Conservation (phyloP, 2,113 vertebrate species). For the Acinonyx jubatus region DNA sequence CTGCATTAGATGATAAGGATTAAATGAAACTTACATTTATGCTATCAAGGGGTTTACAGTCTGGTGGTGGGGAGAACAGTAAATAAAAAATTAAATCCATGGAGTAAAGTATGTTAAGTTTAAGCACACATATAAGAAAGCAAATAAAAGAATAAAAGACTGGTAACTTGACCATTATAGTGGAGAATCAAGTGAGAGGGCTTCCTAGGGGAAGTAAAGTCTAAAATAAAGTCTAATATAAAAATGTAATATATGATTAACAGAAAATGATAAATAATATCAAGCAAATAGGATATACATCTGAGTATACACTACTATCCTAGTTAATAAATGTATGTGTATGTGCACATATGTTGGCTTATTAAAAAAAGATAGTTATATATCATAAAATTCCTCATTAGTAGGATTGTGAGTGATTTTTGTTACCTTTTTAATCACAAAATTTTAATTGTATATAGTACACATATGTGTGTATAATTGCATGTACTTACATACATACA, state of each 20-base stretch:
- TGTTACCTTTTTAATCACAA: neutral
- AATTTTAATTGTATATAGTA: neutral
- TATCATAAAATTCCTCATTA: neutral
- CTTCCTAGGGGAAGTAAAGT: neutral
- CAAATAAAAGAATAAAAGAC: constrained; percentile 20
- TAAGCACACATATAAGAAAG: neutral
- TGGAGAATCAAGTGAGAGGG: neutral
- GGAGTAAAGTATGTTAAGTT: neutral
- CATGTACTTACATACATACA: neutral
- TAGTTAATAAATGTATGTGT: neutral
- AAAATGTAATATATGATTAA: neutral
- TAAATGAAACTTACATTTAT: neutral
- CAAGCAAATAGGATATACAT: neutral
- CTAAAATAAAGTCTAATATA: neutral
- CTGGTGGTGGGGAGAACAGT: neutral
- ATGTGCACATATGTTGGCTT: neutral
- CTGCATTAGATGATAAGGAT: neutral
- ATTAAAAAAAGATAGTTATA: neutral
- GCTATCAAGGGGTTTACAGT: neutral
- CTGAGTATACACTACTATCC: neutral
- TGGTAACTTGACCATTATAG: neutral
- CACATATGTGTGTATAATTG: neutral
- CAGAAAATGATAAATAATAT: neutral
- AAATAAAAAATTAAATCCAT: neutral
- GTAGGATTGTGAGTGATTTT: neutral